These are phyloP conservation scores for Amblyraja radiata DNA, from an alignment of 2,797 vertebrate genomes.

Conservation along the genomic window DNA sequence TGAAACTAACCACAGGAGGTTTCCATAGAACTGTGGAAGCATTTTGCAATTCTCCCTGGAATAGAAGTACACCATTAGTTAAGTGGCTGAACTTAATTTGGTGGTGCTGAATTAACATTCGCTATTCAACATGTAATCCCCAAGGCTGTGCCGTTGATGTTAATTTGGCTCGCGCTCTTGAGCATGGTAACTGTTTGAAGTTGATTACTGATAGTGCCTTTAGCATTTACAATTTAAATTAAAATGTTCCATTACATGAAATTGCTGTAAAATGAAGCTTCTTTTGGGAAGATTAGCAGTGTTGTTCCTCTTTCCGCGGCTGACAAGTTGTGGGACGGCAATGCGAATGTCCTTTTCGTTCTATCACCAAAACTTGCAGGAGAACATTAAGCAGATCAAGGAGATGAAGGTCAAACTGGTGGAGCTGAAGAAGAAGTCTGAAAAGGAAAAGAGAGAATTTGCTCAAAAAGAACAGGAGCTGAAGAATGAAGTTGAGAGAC, in stretches of 20 bases:
- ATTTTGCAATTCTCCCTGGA: not conserved
- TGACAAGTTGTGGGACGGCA: fast-evolving
- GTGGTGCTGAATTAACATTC: not conserved
- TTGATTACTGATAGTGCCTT: not conserved
- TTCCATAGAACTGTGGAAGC: not conserved
- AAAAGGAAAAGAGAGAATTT: conserved; percentile 66
- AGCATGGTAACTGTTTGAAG: not conserved
- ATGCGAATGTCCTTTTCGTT: not conserved
- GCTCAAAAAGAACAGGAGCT: conserved; percentile 66
- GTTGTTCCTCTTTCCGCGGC: not conserved
- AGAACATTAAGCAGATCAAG: conserved; percentile 63
- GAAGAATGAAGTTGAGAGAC: conserved; percentile 64
- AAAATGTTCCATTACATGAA: not conserved
- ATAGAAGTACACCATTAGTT: not conserved
- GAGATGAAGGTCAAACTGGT: conserved; percentile 62
- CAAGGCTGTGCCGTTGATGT: not conserved
- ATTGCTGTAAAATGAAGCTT: not conserved
- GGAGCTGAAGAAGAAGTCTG: conserved; percentile 66
- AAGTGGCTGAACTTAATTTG: too few relatives aligned
- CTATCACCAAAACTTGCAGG: conserved; percentile 46
- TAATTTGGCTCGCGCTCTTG: not conserved
- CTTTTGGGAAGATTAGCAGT: not conserved
- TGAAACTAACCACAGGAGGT: not conserved
- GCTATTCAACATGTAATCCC: not conserved
- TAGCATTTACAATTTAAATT: not conserved